Conservation (phyloP, 1,140 invertebrate genomes). For the Drosophila azteca region DNA sequence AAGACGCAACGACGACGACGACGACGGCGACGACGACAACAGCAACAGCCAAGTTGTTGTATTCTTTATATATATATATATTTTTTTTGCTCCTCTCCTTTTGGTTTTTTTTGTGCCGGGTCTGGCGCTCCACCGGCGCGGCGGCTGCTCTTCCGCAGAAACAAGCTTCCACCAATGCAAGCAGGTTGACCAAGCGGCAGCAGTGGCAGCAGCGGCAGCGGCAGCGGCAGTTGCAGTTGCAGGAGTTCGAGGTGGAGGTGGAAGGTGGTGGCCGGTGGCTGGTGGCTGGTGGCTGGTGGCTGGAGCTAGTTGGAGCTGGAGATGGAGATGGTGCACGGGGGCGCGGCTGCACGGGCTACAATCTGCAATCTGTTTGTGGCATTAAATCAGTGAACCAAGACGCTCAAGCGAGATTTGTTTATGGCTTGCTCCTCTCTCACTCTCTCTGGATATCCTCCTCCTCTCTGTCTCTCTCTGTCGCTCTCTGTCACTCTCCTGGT, state of each 20-base stretch:
- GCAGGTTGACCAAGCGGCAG: slow-evolving; percentile 50
- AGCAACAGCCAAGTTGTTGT: slow-evolving; percentile 32
- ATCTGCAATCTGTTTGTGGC: slow-evolving; percentile 81
- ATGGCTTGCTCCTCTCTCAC: slow-evolving; percentile 34
- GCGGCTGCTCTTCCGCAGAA: slow-evolving; percentile 71
- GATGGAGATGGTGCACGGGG: slow-evolving; percentile 25
- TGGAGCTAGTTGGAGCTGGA: slow-evolving; percentile 38
- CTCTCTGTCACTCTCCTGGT: slow-evolving; percentile 31
- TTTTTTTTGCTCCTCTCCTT: not conserved
- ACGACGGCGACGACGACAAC: slow-evolving; percentile 17
- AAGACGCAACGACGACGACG: too few species aligned
- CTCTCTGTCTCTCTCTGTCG: not conserved
- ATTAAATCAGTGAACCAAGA: slow-evolving; percentile 82
- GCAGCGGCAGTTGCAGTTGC: slow-evolving; percentile 3
- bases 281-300: slow-evolving; percentile 8
- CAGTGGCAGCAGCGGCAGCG: slow-evolving; percentile 4
- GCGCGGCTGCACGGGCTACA: slow-evolving; percentile 53
- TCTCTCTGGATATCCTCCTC: slow-evolving; percentile 10
- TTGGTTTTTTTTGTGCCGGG: slow-evolving; percentile 35
- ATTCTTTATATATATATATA: slow-evolving; percentile 7
- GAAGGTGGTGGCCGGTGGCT: slow-evolving; percentile 30
- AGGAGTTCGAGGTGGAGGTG: slow-evolving; percentile 39
- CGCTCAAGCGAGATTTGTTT: slow-evolving; percentile 77
- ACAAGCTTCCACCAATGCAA: slow-evolving; percentile 59
- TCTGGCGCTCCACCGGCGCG: slow-evolving; percentile 40